A percentile compares a stretch with the other conserved stretches of the same genome.
Evolutionary conservation across 2,113 vertebrate species (phyloP).

Genomic region (Halcyon senegalensis): DNA sequence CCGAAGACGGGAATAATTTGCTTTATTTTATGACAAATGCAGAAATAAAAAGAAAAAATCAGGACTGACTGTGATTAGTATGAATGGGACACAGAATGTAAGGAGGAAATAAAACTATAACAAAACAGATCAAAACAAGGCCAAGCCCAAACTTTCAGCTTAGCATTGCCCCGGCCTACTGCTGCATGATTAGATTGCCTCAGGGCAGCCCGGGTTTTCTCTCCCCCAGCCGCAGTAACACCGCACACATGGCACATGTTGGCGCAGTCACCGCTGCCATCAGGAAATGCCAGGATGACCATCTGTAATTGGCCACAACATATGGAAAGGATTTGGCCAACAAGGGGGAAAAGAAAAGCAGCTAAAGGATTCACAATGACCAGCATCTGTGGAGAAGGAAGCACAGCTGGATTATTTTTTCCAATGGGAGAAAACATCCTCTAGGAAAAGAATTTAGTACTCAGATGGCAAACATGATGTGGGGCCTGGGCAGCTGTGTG

Average conservation of each 20-base stretch:
- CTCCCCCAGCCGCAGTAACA: neutral
- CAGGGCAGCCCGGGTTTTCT: constrained; percentile 51
- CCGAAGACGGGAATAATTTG: constrained; percentile 84
- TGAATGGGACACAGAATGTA: constrained; percentile 80
- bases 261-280: constrained; percentile 21
- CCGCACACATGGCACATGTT: neutral
- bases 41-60: constrained; percentile 86
- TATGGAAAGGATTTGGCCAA: constrained; percentile 56
- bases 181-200: constrained; percentile 45
- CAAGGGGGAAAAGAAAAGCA: neutral
- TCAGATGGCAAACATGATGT: neutral
- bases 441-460: neutral
- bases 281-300: constrained; percentile 51
- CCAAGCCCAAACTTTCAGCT: constrained; percentile 75
- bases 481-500: neutral
- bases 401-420: constrained; percentile 3
- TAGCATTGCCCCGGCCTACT: constrained; percentile 61
- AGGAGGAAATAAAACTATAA: constrained; percentile 81
- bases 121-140: constrained; percentile 80
- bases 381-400: constrained; percentile 5
- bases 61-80: constrained; percentile 83
- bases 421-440: constrained; percentile 12
- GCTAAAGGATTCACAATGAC: neutral
- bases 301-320: constrained; percentile 55
- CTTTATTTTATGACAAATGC: constrained; percentile 89